These are phyloP conservation scores for Heliconius congener DNA, from an alignment of 1,140 invertebrate species.

Conservation along the genomic window DNA sequence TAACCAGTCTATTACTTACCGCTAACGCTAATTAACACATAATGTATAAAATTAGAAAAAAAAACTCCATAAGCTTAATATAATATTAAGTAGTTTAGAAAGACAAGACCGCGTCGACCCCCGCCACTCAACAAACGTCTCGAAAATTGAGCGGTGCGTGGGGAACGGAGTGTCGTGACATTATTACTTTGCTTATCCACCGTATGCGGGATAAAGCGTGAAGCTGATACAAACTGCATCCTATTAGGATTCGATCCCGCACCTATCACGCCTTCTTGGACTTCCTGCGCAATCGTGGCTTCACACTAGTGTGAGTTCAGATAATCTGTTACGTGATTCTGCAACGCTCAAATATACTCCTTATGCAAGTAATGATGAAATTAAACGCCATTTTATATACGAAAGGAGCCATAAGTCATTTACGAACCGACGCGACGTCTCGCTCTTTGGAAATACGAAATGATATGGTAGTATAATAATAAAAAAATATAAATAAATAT, in stretches of 20 bases:
- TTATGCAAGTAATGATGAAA: conserved; percentile 6
- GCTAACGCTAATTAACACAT: no score
- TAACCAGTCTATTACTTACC: no score
- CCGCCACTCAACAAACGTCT: no score
- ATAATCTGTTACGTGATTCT: neutral
- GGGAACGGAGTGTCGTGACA: no score
- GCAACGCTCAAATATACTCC: conserved; percentile 8
- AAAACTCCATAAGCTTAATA: no score
- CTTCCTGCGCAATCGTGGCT: neutral
- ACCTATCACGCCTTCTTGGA: neutral
- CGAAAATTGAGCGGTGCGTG: no score
- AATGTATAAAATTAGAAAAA: no score
- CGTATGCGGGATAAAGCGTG: no score
- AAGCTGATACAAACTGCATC: neutral
- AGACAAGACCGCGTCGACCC: no score
- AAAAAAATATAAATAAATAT: no score
- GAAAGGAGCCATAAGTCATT: conserved; percentile 4
- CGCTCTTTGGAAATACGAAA: neutral
- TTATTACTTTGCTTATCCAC: no score
- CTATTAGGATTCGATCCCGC: neutral
- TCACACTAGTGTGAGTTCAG: neutral
- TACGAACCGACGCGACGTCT: neutral
- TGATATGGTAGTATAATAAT: neutral
- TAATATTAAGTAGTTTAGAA: no score
- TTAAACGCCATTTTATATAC: conserved; percentile 4